A percentile compares a stretch with the other conserved stretches of the same genome.
phyloP scores from a whole-genome alignment of 2,113 vertebrate genomes.

The Gymnorhina tibicen region DNA sequence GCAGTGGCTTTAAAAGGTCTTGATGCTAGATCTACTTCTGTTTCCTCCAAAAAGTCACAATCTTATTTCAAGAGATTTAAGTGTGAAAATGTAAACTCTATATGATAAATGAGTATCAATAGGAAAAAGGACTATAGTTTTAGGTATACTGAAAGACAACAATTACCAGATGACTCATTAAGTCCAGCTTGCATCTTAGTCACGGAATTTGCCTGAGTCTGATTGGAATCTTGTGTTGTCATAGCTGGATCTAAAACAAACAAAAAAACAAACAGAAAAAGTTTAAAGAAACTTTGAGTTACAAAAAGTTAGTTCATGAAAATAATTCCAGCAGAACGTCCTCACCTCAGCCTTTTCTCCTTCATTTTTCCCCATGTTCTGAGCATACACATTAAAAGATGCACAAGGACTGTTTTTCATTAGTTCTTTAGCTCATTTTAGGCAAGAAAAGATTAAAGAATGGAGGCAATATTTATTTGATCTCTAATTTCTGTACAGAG shows the following conservation, averaged over 20 bases:
- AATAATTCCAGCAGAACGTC: background rate
- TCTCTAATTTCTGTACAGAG: background rate
- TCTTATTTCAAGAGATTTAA: background rate
- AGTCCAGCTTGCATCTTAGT: background rate
- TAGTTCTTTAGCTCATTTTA: background rate
- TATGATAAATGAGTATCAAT: rapidly evolving
- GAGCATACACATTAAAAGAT: background rate
- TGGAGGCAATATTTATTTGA: background rate
- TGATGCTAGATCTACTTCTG: background rate
- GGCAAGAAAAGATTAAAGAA: background rate
- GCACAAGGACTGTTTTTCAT: background rate
- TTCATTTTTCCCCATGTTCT: background rate
- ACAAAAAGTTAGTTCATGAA: background rate
- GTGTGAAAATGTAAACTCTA: background rate
- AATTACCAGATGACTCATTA: conserved; percentile 26
- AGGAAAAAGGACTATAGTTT: background rate
- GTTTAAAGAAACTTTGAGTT: background rate
- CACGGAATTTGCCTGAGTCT: background rate
- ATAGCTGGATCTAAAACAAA: background rate
- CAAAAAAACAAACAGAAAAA: background rate
- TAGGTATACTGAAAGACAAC: background rate
- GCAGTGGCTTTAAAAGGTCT: background rate
- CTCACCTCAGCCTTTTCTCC: background rate
- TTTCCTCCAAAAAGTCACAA: background rate
- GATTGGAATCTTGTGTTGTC: background rate